These are phyloP conservation scores for Macropodus opercularis DNA, from an alignment of 2,797 vertebrate genomes.

Conservation along the genomic window DNA sequence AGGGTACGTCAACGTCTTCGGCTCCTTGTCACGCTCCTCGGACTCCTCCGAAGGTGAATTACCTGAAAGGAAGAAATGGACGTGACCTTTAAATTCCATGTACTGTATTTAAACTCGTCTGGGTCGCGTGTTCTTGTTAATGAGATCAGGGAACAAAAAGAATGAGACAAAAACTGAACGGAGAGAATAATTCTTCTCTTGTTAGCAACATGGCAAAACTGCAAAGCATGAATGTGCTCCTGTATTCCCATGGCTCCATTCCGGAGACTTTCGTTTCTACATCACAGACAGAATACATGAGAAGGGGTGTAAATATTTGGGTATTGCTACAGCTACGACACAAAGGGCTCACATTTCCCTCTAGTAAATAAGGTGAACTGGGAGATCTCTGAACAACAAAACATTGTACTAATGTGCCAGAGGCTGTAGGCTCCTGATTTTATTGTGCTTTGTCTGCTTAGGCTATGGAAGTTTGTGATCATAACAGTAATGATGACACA, in stretches of 20 bases:
- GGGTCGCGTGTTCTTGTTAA: conserved; percentile 17
- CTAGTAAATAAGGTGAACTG: conserved; percentile 7
- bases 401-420: conserved; percentile 4
- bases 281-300: conserved; percentile 46
- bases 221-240: conserved; percentile 41
- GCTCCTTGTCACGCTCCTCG: conserved; percentile 93
- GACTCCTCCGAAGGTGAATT: conserved; percentile 98
- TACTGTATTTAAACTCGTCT: no score
- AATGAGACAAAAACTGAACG: conserved; percentile 17
- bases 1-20: conserved; percentile 93
- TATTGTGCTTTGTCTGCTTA: not conserved
- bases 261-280: conserved; percentile 34
- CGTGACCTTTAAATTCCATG: no score
- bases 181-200: conserved; percentile 16
- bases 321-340: conserved; percentile 3
- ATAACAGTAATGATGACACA: not conserved
- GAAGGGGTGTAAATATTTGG: conserved; percentile 52
- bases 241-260: conserved; percentile 32
- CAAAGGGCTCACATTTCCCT: conserved; percentile 23
- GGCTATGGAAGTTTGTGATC: not conserved
- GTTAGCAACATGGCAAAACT: conserved; percentile 22
- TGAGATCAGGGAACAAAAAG: conserved; percentile 9
- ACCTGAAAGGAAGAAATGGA: conserved; percentile 75
- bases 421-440: conserved; percentile 5
- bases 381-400: conserved; percentile 25